Conservation (phyloP, 1,140 invertebrate genomes). For the Drosophila eugracilis region DNA sequence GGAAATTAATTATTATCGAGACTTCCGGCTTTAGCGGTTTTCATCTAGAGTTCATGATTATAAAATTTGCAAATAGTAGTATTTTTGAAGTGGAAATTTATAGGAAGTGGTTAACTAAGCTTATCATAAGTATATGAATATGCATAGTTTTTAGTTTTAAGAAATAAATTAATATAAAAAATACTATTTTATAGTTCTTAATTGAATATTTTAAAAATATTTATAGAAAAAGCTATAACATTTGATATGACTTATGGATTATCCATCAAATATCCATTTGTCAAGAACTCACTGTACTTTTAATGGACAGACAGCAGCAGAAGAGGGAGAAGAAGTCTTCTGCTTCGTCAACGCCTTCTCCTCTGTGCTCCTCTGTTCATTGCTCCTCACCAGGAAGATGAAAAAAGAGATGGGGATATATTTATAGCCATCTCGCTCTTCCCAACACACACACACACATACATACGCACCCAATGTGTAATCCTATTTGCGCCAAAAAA, state of each 20-base stretch:
- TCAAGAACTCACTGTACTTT: neutral
- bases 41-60: neutral
- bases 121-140: too few relatives aligned
- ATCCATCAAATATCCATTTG: neutral
- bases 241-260: too few relatives aligned
- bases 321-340: slow-evolving; percentile 15
- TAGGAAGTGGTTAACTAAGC: neutral
- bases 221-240: too few relatives aligned
- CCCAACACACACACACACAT: slow-evolving; percentile 1
- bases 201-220: too few relatives aligned
- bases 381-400: slow-evolving; percentile 32
- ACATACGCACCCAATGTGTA: slow-evolving; percentile 48
- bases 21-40: neutral
- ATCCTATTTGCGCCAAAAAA: slow-evolving; percentile 77
- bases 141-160: too few relatives aligned
- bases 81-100: neutral
- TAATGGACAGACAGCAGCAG: neutral
- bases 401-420: neutral
- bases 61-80: too few relatives aligned
- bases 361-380: neutral
- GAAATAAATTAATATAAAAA: too few relatives aligned
- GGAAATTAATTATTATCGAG: neutral
- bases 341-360: slow-evolving; percentile 13
- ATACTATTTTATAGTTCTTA: too few relatives aligned
- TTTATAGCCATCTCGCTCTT: slow-evolving; percentile 21